Percentiles rank a stretch among this genome's conserved stretches.
Evolutionary conservation across 2,797 vertebrate genomes (phyloP).

Genomic region (Tenualosa thibaudeaui): DNA sequence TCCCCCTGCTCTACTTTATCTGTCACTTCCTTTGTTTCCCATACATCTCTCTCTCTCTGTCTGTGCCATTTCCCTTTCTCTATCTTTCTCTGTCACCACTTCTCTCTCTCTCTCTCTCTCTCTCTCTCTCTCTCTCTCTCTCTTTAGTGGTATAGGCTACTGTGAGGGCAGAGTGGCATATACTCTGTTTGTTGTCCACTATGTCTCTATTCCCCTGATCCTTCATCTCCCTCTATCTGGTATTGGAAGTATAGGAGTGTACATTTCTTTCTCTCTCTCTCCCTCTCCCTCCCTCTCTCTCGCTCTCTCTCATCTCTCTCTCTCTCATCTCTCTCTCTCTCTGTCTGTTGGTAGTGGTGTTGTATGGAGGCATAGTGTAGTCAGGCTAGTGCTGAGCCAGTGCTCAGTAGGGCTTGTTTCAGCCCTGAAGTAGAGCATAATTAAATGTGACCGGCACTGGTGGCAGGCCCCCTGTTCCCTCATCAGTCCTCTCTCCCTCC

Average conservation of each 20-base stretch:
- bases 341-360: neutral
- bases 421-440: conserved; percentile 28
- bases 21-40: neutral
- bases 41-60: conserved; percentile 19
- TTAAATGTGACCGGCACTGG: conserved; percentile 33
- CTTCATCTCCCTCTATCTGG: neutral
- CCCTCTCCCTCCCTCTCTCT: conserved; percentile 31
- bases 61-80: neutral
- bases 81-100: conserved; percentile 38
- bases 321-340: conserved; percentile 19
- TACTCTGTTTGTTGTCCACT: conserved; percentile 14
- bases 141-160: neutral
- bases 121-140: conserved; percentile 36
- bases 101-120: neutral
- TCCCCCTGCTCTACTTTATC: conserved; percentile 33
- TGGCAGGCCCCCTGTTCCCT: conserved; percentile 23
- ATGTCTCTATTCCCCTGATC: conserved; percentile 34
- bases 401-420: conserved; percentile 1
- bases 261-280: conserved; percentile 35
- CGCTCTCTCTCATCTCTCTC: neutral
- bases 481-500: neutral
- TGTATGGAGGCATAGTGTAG: neutral
- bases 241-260: neutral
- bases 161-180: neutral
- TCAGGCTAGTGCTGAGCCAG: neutral